Conservation (phyloP, 2,888 invertebrate species). For the Melinaea menophilus region DNA sequence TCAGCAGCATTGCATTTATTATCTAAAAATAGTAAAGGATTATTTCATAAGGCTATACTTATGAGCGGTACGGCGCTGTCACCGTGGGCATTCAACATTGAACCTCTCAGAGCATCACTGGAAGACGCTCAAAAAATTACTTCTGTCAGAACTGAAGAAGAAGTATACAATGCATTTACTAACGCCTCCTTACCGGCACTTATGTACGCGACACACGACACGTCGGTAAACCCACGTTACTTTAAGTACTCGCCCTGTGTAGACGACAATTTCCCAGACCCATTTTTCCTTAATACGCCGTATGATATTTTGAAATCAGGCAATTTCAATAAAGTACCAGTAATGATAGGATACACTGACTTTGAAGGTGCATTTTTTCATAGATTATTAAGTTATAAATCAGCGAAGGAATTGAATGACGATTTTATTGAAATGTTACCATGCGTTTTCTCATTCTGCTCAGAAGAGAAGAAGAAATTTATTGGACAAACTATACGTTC, state of each 20-base stretch:
- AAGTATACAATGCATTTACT: constrained; percentile 25
- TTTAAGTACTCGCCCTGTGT: constrained; percentile 66
- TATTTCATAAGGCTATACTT: constrained; percentile 65
- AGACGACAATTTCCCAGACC: constrained; percentile 51
- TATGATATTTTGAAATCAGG: constrained; percentile 56
- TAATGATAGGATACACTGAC: constrained; percentile 55
- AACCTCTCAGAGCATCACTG: constrained; percentile 45
- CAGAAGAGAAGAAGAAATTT: constrained; percentile 42
- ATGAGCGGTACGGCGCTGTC: constrained; percentile 60
- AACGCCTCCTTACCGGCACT: constrained; percentile 34
- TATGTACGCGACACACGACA: constrained; percentile 47
- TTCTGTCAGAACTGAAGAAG: constrained; percentile 33
- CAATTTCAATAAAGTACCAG: constrained; percentile 58
- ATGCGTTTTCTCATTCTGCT: constrained; percentile 59
- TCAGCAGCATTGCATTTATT: constrained; percentile 61
- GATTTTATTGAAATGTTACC: constrained; percentile 58
- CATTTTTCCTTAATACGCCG: constrained; percentile 63
- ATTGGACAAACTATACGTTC: constrained; percentile 51
- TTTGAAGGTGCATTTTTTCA: constrained; percentile 63
- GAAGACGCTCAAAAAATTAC: constrained; percentile 56
- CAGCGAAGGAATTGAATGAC: constrained; percentile 50
- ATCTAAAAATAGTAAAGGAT: constrained; percentile 51
- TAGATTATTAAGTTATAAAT: constrained; percentile 47
- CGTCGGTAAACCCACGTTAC: constrained; percentile 53
- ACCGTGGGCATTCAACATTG: constrained; percentile 64